phyloP scores from a whole-genome alignment of 2,888 invertebrate genomes.

The Cryptosula pallasiana region DNA sequence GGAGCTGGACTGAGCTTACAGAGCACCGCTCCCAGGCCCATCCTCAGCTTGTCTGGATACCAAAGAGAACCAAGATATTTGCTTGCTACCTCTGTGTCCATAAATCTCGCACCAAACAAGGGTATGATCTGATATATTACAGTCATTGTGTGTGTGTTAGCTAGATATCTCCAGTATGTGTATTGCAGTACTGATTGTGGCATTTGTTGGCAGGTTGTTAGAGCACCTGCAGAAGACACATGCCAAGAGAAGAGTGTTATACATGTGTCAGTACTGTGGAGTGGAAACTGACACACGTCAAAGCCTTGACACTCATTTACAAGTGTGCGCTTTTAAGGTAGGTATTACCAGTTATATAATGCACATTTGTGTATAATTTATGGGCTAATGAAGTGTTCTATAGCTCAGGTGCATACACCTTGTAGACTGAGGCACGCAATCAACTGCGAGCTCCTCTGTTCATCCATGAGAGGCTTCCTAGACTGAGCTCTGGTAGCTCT shows the following conservation, averaged over 20 bases:
- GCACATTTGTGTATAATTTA: too few relatives aligned
- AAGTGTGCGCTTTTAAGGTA: neutral
- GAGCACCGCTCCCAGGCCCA: constrained; percentile 11
- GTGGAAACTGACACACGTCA: neutral
- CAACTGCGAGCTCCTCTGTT: neutral
- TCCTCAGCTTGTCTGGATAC: neutral
- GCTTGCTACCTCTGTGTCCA: constrained; percentile 4
- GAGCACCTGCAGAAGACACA: constrained; percentile 10
- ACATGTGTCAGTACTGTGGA: constrained; percentile 12
- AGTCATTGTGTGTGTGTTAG: neutral
- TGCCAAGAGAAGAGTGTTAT: neutral
- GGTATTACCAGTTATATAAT: neutral
- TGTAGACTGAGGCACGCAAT: too few relatives aligned
- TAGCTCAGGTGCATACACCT: too few relatives aligned
- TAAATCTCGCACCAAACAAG: constrained; percentile 1
- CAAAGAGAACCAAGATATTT: neutral
- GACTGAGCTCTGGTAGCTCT: neutral
- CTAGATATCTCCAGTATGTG: neutral
- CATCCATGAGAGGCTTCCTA: neutral
- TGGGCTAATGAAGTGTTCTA: too few relatives aligned
- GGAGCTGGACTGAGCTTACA: constrained; percentile 1
- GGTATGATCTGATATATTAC: neutral
- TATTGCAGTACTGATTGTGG: too few relatives aligned
- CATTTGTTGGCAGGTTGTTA: neutral
- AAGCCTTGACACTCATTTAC: neutral